A percentile compares a stretch with the other conserved stretches of the same genome.
Conservation (phyloP, 2,888 invertebrate species). For the Meiosimyza platycephala region DNA sequence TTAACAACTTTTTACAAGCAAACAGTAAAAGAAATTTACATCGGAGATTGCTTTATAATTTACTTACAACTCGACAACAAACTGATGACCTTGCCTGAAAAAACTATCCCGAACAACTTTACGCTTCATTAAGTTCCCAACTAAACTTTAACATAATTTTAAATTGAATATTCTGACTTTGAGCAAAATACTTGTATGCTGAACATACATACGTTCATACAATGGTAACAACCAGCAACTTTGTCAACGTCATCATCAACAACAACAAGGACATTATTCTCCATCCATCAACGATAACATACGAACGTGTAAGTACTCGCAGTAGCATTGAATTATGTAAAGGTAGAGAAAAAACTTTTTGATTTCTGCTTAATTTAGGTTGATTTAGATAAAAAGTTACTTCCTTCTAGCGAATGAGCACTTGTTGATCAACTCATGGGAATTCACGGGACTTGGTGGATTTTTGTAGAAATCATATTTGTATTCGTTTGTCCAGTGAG, state of each 20-base stretch:
- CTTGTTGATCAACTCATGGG: conserved; percentile 5
- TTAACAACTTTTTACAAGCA: conserved; percentile 10
- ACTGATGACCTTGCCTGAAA: not conserved
- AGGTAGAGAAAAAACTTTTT: conserved; percentile 56
- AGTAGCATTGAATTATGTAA: conserved; percentile 48
- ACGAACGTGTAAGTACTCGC: not conserved
- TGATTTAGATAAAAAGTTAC: conserved; percentile 46
- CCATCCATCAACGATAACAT: conserved; percentile 11
- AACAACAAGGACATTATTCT: conserved; percentile 8
- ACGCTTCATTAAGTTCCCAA: conserved; percentile 34
- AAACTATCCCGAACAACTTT: not conserved
- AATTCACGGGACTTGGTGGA: not conserved
- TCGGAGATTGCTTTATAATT: conserved; percentile 59
- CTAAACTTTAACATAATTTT: conserved; percentile 11
- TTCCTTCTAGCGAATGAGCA: not conserved
- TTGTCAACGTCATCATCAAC: conserved; percentile 30
- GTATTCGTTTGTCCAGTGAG: conserved; percentile 11
- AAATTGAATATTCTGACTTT: conserved; percentile 22
- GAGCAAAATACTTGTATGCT: not conserved
- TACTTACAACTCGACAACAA: conserved; percentile 46
- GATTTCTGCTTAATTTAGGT: conserved; percentile 63
- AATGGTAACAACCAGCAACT: not conserved
- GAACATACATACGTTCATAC: no score
- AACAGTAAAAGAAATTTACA: conserved; percentile 44
- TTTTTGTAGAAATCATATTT: not conserved